phyloP scores from a whole-genome alignment of 2,797 vertebrate species.

The Moxostoma hubbsi region DNA sequence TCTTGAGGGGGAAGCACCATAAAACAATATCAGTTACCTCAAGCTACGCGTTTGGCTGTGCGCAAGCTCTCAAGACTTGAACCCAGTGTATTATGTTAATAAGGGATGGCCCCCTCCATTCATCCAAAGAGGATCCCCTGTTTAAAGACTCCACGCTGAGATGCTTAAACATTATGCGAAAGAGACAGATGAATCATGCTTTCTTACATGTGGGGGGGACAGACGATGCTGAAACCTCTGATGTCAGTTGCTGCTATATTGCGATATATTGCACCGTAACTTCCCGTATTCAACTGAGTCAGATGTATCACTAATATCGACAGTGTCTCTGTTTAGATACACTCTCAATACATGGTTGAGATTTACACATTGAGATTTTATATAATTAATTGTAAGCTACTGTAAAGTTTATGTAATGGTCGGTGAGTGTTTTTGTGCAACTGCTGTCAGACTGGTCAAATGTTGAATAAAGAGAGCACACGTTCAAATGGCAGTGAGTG shows the following conservation, averaged over 20 bases:
- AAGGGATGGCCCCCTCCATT: constrained; percentile 74
- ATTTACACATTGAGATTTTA: background rate
- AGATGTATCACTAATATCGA: constrained; percentile 38
- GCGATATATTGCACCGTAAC: constrained; percentile 46
- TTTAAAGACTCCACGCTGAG: constrained; percentile 63
- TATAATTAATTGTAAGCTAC: background rate
- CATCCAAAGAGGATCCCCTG: constrained; percentile 79
- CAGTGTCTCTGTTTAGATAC: background rate
- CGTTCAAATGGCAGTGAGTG: background rate
- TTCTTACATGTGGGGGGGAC: constrained; percentile 64
- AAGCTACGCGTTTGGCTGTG: background rate
- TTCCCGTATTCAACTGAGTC: constrained; percentile 59
- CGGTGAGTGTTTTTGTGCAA: background rate
- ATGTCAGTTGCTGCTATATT: constrained; percentile 40
- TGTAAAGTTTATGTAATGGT: background rate
- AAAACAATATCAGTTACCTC: constrained; percentile 14
- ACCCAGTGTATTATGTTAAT: constrained; percentile 36
- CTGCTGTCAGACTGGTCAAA: constrained; percentile 6
- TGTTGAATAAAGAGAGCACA: background rate
- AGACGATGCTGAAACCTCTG: constrained; percentile 43
- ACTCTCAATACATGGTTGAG: background rate
- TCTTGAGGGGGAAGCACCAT: constrained; percentile 19
- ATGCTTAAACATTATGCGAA: constrained; percentile 50
- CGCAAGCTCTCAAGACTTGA: background rate
- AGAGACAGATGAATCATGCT: constrained; percentile 72